phyloP scores from a whole-genome alignment of 1,140 invertebrate genomes.

The Drosophila simulans region DNA sequence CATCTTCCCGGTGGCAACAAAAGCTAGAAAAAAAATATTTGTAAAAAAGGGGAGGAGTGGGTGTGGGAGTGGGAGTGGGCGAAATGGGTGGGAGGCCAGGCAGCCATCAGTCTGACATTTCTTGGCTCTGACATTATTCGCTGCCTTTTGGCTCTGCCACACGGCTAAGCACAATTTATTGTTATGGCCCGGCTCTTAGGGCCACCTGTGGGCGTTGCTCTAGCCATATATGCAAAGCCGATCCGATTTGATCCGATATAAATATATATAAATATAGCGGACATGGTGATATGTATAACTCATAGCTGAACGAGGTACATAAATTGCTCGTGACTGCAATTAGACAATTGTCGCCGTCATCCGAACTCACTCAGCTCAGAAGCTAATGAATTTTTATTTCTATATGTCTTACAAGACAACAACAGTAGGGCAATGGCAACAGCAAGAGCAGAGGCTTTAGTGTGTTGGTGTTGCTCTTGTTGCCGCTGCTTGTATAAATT shows the following conservation, averaged over 20 bases:
- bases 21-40: constrained; percentile 1
- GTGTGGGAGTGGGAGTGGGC: constrained; percentile 14
- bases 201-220: constrained; percentile 62
- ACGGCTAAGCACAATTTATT: constrained; percentile 59
- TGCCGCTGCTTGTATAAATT: constrained; percentile 76
- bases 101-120: constrained; percentile 48
- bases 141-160: constrained; percentile 31
- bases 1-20: constrained; percentile 63
- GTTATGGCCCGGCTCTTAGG: constrained; percentile 53
- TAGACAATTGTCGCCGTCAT: constrained; percentile 79
- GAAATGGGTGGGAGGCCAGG: constrained; percentile 17
- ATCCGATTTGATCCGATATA: constrained; percentile 14
- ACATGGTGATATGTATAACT: constrained; percentile 59
- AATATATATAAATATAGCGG: constrained; percentile 32
- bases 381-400: constrained; percentile 81
- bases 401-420: constrained; percentile 75
- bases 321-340: constrained; percentile 83
- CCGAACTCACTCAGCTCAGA: constrained; percentile 61
- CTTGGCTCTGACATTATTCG: constrained; percentile 48
- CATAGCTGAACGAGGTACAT: constrained; percentile 72
- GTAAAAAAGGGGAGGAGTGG: constrained; percentile 13
- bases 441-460: constrained; percentile 27
- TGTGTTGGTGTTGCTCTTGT: constrained; percentile 70
- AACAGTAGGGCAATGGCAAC: constrained; percentile 18
- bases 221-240: constrained; percentile 6